Base-by-base conservation (phyloP, 2,797 vertebrate genomes). In the Sebastes steindachneri region DNA sequence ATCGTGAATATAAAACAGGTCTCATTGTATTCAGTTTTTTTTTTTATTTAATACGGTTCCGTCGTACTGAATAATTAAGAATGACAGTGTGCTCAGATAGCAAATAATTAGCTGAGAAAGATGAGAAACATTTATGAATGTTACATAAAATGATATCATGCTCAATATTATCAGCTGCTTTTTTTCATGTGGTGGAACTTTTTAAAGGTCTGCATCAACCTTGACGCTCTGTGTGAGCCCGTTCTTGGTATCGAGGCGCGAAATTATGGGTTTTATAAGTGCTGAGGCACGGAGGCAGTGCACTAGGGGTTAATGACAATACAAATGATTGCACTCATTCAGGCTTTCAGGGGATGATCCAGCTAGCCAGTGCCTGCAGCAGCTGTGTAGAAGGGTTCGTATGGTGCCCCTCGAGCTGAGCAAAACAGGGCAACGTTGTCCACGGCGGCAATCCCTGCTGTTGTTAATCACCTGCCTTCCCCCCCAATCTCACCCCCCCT, bases 381-480 rank as follows among this genome's bases (percentile, higher is more conserved):
- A 92, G 91, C 93, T 92, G 88, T 81, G 81, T 53, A 72, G 64
- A 86, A 63, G 85, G 78, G 78, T 45, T 83, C 55, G 66, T 23
- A 77, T 79, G 92, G 84, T 77, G 89, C 93, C 89, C 94, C 96
- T 90, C 72, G 88, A 96, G 95, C 93, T 85, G 86, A 93, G 86
- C 92, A 73, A 95, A 94, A 88, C 92, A 90, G 95, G 94, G 88
- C 95, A 88, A 88, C 87, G 95, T 91, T 93, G 96, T 94, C 90
- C 95, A 94, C 94, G 90, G 94, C 94, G 90, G 93, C 93, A 91
- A 92, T 95, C 95, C 96, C 96, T 93, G 86, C 96, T 93, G 93
- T 94, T 97, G 97, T 97, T 97, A 97, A 97, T 99, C 97, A 97
- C 96, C 95, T 91, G 80, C 90, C 96, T 90, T 93, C 92, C 90